phyloP scores from a whole-genome alignment of 2,888 invertebrate species.

The Scaptomyza cyrtandrae region DNA sequence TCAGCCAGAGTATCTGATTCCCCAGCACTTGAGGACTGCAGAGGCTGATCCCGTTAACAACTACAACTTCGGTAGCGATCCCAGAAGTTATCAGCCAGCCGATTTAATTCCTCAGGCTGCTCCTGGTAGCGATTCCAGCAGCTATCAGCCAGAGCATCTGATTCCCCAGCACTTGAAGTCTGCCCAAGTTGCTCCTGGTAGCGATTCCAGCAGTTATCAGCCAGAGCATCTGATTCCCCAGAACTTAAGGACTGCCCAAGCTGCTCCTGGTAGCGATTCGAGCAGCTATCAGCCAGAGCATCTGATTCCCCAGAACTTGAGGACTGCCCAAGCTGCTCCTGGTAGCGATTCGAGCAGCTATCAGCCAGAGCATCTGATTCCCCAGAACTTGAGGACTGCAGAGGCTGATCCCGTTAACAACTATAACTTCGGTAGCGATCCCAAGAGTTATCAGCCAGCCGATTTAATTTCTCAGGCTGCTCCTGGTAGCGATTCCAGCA shows the following conservation, averaged over 20 bases:
- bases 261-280: slow-evolving; percentile 27
- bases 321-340: slow-evolving; percentile 2
- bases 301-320: slow-evolving; percentile 8
- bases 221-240: slow-evolving; percentile 25
- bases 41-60: slow-evolving; percentile 4
- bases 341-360: neutral
- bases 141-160: slow-evolving; percentile 37
- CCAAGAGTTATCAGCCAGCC: slow-evolving; percentile 44
- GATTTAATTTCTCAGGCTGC: too few species aligned
- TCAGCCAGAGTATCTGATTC: slow-evolving; percentile 32
- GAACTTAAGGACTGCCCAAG: slow-evolving; percentile 3
- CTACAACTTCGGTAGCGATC: slow-evolving; percentile 32
- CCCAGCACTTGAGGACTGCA: slow-evolving; percentile 1
- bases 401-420: slow-evolving; percentile 21
- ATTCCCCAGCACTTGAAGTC: slow-evolving; percentile 1
- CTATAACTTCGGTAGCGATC: too few species aligned
- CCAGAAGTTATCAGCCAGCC: slow-evolving; percentile 41
- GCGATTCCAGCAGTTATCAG: slow-evolving; percentile 42
- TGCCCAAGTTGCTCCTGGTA: slow-evolving; percentile 12
- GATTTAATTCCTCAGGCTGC: slow-evolving; percentile 19
- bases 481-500: slow-evolving; percentile 27
- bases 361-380: slow-evolving; percentile 9
- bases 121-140: slow-evolving; percentile 30
- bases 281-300: slow-evolving; percentile 47
- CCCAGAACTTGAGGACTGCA: slow-evolving; percentile 23